Evolutionary conservation across 2,797 vertebrate genomes (phyloP).

Genomic region (Spheniscus humboldti): DNA sequence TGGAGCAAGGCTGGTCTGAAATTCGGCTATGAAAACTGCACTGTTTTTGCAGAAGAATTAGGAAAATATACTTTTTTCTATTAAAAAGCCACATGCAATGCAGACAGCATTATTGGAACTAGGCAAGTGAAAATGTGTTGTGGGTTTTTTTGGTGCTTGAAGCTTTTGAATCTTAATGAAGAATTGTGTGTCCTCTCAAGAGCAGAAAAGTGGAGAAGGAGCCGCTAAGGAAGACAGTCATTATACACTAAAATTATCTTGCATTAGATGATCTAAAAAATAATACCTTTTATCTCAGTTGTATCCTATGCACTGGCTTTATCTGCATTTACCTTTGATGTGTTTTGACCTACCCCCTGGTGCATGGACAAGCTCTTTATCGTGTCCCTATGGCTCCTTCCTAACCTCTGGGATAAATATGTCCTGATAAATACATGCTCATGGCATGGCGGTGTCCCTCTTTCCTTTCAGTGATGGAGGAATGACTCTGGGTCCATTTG

Average conservation of each 20-base stretch:
- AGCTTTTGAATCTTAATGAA: neutral
- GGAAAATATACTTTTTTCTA: neutral
- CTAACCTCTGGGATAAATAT: neutral
- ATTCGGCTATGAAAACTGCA: neutral
- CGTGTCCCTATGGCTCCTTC: neutral
- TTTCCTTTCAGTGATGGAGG: neutral
- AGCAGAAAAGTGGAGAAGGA: neutral
- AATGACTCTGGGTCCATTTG: neutral
- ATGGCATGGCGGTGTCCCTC: neutral
- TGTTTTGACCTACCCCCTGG: neutral
- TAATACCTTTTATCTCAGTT: neutral
- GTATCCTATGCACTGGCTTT: neutral
- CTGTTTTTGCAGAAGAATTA: neutral
- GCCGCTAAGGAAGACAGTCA: neutral
- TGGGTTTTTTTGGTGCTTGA: neutral
- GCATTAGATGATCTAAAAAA: neutral
- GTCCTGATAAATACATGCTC: accelerated
- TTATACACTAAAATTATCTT: neutral
- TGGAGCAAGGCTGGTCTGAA: neutral
- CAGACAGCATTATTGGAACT: accelerated
- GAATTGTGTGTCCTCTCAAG: neutral
- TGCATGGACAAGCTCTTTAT: neutral
- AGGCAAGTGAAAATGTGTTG: neutral
- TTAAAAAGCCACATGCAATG: neutral
- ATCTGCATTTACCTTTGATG: neutral